Evolutionary conservation across 2,888 invertebrate genomes (phyloP).

Genomic region (Drosophila rubida): DNA sequence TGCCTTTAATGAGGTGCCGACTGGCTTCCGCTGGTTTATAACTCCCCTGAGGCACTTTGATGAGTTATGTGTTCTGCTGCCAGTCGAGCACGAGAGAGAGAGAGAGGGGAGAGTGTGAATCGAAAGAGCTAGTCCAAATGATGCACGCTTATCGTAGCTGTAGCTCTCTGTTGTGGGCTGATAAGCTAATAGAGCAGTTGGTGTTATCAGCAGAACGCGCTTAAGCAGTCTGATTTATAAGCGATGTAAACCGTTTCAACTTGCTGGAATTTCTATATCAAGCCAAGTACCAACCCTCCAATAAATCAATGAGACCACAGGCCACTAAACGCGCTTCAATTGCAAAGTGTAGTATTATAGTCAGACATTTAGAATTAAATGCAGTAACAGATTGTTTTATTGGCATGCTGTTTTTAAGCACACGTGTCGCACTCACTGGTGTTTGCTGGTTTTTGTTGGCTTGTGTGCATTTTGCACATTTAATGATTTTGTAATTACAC

Average conservation of each 20-base stretch:
- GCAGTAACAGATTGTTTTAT: too few relatives aligned
- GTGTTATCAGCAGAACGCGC: constrained; percentile 8
- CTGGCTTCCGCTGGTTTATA: constrained; percentile 25
- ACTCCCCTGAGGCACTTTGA: constrained; percentile 32
- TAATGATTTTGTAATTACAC: constrained; percentile 74
- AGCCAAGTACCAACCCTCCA: background rate
- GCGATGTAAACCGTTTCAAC: background rate
- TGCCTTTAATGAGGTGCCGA: constrained; percentile 49
- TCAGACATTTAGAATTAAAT: too few relatives aligned
- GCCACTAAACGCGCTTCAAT: constrained; percentile 39
- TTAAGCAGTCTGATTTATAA: constrained; percentile 16
- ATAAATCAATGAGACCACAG: background rate
- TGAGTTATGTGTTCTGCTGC: constrained; percentile 32
- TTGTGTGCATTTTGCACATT: constrained; percentile 42
- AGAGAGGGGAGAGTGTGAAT: too few relatives aligned
- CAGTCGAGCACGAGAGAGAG: too few relatives aligned
- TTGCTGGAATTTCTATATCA: background rate
- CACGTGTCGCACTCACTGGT: too few relatives aligned
- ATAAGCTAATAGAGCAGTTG: constrained; percentile 22
- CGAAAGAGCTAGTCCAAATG: constrained; percentile 1
- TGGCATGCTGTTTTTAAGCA: too few relatives aligned
- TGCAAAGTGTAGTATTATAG: too few relatives aligned
- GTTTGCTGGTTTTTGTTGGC: background rate
- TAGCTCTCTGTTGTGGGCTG: background rate
- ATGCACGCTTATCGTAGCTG: constrained; percentile 25